Evolutionary conservation across 2,797 vertebrate species (phyloP).

Genomic region (Eremophila alpestris): DNA sequence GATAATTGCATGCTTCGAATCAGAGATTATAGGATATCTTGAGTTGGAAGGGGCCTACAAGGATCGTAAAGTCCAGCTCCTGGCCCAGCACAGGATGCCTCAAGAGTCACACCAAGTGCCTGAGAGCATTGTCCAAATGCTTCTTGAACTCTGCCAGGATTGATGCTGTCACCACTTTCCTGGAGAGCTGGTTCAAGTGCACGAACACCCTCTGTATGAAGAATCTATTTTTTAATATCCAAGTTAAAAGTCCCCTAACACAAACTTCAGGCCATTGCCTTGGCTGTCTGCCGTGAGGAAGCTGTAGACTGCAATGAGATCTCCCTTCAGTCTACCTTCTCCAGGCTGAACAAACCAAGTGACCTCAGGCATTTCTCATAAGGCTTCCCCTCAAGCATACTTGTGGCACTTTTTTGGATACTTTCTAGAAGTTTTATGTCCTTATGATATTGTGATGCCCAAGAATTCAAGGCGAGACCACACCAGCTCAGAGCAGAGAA

Average conservation of each 20-base stretch:
- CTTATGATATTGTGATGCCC: background rate
- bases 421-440: background rate
- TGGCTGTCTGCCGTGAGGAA: background rate
- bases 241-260: background rate
- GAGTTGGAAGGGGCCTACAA: background rate
- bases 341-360: background rate
- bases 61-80: background rate
- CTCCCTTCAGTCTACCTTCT: background rate
- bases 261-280: background rate
- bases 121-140: background rate
- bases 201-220: rapidly evolving
- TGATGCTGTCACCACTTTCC: background rate
- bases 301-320: background rate
- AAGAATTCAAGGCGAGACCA: rapidly evolving
- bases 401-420: background rate
- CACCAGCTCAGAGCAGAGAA: background rate
- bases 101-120: too few species aligned
- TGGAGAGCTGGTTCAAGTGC: background rate
- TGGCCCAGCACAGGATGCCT: background rate
- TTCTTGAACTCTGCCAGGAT: background rate
- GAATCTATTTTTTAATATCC: background rate
- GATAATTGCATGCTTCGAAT: background rate
- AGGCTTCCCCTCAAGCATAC: background rate
- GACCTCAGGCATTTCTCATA: background rate
- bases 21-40: background rate